These are phyloP conservation scores for Aulostomus chinensis DNA, from an alignment of 2,797 vertebrate genomes.

Conservation along the genomic window DNA sequence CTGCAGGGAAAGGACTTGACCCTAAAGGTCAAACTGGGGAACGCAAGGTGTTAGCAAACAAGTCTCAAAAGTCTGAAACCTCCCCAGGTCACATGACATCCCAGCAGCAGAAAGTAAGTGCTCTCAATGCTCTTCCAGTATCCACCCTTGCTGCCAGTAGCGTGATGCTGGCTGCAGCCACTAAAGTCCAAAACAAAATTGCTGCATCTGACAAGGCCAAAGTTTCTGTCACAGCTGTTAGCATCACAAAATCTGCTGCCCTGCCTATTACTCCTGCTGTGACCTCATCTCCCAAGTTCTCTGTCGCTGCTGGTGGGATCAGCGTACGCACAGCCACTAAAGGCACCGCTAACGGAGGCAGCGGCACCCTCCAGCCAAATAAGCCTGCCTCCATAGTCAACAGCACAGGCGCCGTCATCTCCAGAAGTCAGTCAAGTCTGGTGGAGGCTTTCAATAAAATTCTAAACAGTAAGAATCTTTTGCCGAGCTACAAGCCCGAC, in stretches of 20 bases:
- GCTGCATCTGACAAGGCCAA: slow-evolving; percentile 82
- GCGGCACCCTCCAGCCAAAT: slow-evolving; percentile 74
- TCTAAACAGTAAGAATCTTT: slow-evolving; percentile 94
- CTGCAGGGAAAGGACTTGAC: slow-evolving; percentile 70
- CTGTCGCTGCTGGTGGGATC: slow-evolving; percentile 70
- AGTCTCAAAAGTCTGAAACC: slow-evolving; percentile 61
- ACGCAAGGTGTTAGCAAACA: slow-evolving; percentile 63
- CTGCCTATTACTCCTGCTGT: slow-evolving; percentile 79
- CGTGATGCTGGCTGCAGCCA: slow-evolving; percentile 95
- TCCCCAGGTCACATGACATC: slow-evolving; percentile 60
- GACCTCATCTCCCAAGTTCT: slow-evolving; percentile 74
- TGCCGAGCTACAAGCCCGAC: slow-evolving; percentile 95
- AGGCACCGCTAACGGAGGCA: slow-evolving; percentile 85
- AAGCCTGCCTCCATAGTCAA: slow-evolving; percentile 85
- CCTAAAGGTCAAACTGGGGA: slow-evolving; percentile 72
- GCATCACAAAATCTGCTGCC: slow-evolving; percentile 82
- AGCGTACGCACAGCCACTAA: slow-evolving; percentile 75
- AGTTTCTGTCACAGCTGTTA: slow-evolving; percentile 82
- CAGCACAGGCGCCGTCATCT: slow-evolving; percentile 88
- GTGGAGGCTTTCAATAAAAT: slow-evolving; percentile 98
- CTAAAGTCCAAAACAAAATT: slow-evolving; percentile 92
- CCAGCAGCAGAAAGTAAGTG: slow-evolving; percentile 74
- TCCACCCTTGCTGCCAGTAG: slow-evolving; percentile 93
- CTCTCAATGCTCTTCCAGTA: slow-evolving; percentile 84
- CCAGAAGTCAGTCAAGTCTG: slow-evolving; percentile 93